Conservation (phyloP, 2,797 vertebrate species). For the Atherinosoma microstoma region DNA sequence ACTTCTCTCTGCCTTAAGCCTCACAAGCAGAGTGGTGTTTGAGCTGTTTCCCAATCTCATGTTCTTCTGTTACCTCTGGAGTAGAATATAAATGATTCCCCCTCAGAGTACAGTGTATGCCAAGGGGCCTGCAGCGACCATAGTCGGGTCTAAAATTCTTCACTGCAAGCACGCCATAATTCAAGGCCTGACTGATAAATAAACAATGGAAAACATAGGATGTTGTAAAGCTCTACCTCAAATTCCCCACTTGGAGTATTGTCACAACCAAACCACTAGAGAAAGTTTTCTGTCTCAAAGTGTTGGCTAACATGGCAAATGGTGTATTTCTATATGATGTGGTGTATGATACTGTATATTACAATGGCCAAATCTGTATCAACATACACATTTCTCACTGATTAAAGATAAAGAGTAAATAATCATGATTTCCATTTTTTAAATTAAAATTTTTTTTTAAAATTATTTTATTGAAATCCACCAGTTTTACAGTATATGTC, state of each 20-base stretch:
- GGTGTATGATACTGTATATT: too few relatives aligned
- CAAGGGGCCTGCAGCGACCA: conserved; percentile 82
- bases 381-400: background rate
- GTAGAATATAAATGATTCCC: conserved; percentile 87
- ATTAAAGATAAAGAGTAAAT: background rate
- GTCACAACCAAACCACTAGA: conserved; percentile 35
- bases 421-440: too few relatives aligned
- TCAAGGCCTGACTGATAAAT: conserved; percentile 83
- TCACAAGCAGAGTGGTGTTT: conserved; percentile 82
- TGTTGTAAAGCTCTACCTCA: conserved; percentile 62
- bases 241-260: conserved; percentile 72
- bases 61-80: conserved; percentile 87
- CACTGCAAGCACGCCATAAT: conserved; percentile 79
- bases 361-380: too few relatives aligned
- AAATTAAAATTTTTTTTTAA: too few relatives aligned
- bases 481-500: background rate
- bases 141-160: conserved; percentile 83
- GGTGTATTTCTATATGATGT: background rate
- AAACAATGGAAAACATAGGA: conserved; percentile 77
- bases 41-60: conserved; percentile 86
- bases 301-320: conserved; percentile 1
- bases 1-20: conserved; percentile 78
- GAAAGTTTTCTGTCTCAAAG: background rate
- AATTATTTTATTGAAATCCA: background rate
- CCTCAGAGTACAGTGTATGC: conserved; percentile 81